Base-by-base conservation (phyloP, 2,113 vertebrate genomes). In the Poecilia latipinna region DNA sequence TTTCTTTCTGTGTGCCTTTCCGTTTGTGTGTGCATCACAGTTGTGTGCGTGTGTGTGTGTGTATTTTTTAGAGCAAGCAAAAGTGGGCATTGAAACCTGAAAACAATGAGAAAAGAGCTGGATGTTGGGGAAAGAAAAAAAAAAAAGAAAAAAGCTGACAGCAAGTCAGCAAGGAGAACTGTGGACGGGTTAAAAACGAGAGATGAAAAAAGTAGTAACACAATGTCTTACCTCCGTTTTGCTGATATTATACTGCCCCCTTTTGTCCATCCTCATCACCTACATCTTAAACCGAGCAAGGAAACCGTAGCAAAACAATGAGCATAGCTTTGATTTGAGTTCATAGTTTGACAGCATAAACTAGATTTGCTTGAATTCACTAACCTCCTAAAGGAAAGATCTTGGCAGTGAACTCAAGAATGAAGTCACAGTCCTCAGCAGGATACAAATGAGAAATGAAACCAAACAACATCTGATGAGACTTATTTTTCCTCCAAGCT, bases 161-260 rank as follows among this genome's bases (percentile, higher is more conserved):
- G 85, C 71, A 86, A 75, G 72, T 76, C 61, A 42, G 39, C 12
- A 15, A 78, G 63, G 64, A 83, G 64, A 83, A 80, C 44, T 69
- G 82, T 79, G 60, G 75, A 68, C 66, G 70, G 68, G 42, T 75
- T 65, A 78, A 84, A 87, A 77, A 68, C 78, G 77, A 82, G 73
- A 74, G 70, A 74, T 65, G 61, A 69, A 79, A 73, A 78, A 74
- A 87, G 35, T 85, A 80, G 77, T 72, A 77, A 75, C 13, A 44
- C 37, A 11, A 64, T 64, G 22, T 3, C 61, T 71, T 65, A 74
- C 70, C 62, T 57, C n/a, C 60, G 13, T 19, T 79, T 89, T 63
- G 72, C 79, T 90, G 88, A 89, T 93, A n/a, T 90, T 79, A 78
- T 70, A 92, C 91, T 93, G 92, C 92, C 92, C 89, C 86, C 92